Evolutionary conservation across 2,888 invertebrate species (phyloP), one percentile per base, ranked within the genome.

Genomic region (Cloeon dipterum): DNA sequence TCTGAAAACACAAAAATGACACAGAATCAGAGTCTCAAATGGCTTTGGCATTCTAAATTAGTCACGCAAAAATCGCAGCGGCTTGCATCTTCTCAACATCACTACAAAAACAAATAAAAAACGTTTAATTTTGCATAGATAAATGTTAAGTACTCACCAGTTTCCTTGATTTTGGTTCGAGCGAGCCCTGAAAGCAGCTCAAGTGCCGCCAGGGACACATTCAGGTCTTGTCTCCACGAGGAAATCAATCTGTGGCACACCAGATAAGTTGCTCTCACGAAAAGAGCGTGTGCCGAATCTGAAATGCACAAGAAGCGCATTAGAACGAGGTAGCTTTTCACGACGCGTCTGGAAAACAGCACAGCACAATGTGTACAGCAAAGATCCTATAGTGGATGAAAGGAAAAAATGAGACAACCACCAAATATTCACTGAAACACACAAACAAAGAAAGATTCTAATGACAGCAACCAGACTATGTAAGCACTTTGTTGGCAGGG

Each of bases 231-330:
- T 60, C 89, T 93, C 93, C 93, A 94, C 0, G 88, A 82, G 0
- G 89, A 88, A 52, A 91, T 91, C 40, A 94, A 64, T 17, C 89
- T 75, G 57, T 91, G 91, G 52, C 91, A 94, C 25, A 93, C 89
- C 48, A 93, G 64, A 52, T 89, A 88, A 0, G 89, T 88, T 5
- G 91, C 85, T 41, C 86, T 70, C 1, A 89, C 85, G 50, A 91
- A 91, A 43, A 94, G 57, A 3, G 86, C 86, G 53, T 79, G 76
- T 0, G 81, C 79, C 35, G 78, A 78, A 59, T 83, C 83, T 83
- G 55, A 26, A 54, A 45, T 49, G 52, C 50, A 42, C 39, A 41
- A 36, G 40, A 14, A 26, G 18, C 2, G 18, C 10, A n/a, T n/a
- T n/a, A n/a, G n/a, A n/a, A n/a, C 1, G 26, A 39, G 44, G 21